These are phyloP conservation scores for Eugnorisma glareosa DNA, from an alignment of 2,888 invertebrate species.

Conservation along the genomic window DNA sequence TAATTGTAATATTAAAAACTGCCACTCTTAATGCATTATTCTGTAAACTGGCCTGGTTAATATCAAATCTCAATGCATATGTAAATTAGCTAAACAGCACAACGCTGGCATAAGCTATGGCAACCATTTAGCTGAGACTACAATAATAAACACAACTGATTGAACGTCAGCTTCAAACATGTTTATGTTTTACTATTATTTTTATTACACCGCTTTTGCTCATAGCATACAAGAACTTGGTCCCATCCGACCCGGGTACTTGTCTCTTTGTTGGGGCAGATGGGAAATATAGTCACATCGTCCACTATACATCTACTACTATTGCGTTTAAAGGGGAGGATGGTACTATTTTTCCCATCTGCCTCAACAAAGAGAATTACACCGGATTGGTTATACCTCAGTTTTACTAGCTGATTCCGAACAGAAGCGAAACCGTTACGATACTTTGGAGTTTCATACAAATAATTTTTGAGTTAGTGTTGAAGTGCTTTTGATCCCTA, in stretches of 20 bases:
- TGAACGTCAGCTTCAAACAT: slow-evolving; percentile 4
- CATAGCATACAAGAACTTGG: neutral
- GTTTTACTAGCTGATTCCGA: neutral
- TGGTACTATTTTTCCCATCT: too few species aligned
- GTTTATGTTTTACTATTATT: slow-evolving; percentile 21
- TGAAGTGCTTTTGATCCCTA: neutral
- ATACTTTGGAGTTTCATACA: neutral
- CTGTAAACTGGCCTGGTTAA: neutral
- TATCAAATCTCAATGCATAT: neutral
- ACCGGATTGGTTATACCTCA: neutral
- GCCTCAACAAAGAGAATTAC: too few species aligned
- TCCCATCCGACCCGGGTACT: neutral
- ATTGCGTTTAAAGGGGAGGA: neutral
- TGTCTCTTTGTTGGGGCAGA: neutral
- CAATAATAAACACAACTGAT: slow-evolving; percentile 31
- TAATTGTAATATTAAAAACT: neutral
- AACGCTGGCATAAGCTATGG: slow-evolving; percentile 10
- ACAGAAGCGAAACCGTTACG: neutral
- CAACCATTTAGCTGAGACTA: slow-evolving; percentile 1
- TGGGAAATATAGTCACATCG: neutral
- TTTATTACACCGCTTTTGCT: slow-evolving; percentile 26
- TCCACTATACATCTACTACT: neutral
- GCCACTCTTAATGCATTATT: too few species aligned
- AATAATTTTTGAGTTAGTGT: too few species aligned
- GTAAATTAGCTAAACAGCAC: neutral